phyloP scores from a whole-genome alignment of 2,888 invertebrate species.

The Drosophila pullipes region DNA sequence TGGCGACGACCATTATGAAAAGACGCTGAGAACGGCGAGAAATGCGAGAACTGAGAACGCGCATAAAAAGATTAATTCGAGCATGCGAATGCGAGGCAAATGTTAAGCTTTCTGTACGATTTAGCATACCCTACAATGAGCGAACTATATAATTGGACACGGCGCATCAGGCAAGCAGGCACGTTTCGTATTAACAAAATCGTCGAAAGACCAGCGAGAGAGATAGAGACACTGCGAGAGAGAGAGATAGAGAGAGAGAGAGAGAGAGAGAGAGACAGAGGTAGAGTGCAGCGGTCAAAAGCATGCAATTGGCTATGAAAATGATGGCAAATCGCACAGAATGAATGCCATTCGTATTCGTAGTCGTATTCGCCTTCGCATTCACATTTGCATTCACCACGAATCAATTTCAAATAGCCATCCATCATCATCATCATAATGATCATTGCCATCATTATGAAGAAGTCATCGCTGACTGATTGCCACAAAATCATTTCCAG shows the following conservation, averaged over 20 bases:
- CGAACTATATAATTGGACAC: constrained; percentile 78
- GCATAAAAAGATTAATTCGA: constrained; percentile 57
- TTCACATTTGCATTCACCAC: constrained; percentile 66
- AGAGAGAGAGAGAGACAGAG: not conserved
- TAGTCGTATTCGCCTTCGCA: constrained; percentile 18
- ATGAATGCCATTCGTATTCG: constrained; percentile 26
- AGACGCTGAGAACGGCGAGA: constrained; percentile 23
- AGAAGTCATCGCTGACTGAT: constrained; percentile 55
- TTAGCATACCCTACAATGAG: constrained; percentile 74
- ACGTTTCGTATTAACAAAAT: constrained; percentile 83
- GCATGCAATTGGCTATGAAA: constrained; percentile 77
- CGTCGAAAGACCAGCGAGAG: constrained; percentile 47
- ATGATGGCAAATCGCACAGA: constrained; percentile 57
- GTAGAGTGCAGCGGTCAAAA: constrained; percentile 41
- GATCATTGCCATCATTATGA: constrained; percentile 46
- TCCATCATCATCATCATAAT: constrained; percentile 64
- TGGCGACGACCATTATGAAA: constrained; percentile 44
- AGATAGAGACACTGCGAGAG: not conserved
- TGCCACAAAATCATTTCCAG: constrained; percentile 65
- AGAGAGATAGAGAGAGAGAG: not conserved
- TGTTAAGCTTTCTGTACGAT: constrained; percentile 56
- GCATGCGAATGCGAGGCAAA: constrained; percentile 41
- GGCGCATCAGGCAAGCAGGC: constrained; percentile 73
- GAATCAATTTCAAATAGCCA: constrained; percentile 84
- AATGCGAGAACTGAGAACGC: constrained; percentile 51